Evolutionary conservation across 2,888 invertebrate species (phyloP), one percentile per base, ranked within the genome.

Genomic region (Ferrisia virgata): DNA sequence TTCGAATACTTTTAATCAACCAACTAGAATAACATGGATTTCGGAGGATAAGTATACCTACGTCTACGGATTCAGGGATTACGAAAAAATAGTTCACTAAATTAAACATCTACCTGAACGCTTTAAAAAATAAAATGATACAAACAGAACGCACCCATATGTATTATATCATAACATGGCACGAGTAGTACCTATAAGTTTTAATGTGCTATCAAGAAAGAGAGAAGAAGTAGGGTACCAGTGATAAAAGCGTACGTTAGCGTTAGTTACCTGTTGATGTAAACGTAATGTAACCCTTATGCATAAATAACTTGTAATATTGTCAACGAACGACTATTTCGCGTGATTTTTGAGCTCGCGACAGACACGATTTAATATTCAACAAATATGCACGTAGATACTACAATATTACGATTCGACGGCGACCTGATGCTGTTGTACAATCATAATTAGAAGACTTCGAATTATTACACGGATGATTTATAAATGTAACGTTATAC

Each of bases 241-340:
- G 18, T n/a, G 25, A 9, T 22, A 25, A 58, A 25, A 58, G 25
- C 69, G 4, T 11, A n/a, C n/a, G 72, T 72, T 72, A 72, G 31
- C n/a, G 72, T 72, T 72, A 72, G 31, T 72, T 72, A 72, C 72
- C 72, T 72, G 72, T 72, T 72, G 72, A 72, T 72, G 36, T 33
- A 31, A 72, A 33, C 31, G 33, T 33, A 31, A 72, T 33, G 31
- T 1, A 72, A 15, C n/a, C 72, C 33, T 33, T 72, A 72, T 36
- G 36, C 33, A 72, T 72, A 72, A 72, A 72, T 72, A 72, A 72
- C 31, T n/a, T 33, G 33, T n/a, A 72, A 15, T 72, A 72, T 31
- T 33, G 72, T 72, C 33, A 72, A 33, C 33, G 36, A 72, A 72
- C 18, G 72, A 72, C 33, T 33, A 18, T 72, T 72, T 33, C 72